These are phyloP conservation scores for Rhinogobio ventralis DNA, from an alignment of 2,797 vertebrate species.

Conservation along the genomic window DNA sequence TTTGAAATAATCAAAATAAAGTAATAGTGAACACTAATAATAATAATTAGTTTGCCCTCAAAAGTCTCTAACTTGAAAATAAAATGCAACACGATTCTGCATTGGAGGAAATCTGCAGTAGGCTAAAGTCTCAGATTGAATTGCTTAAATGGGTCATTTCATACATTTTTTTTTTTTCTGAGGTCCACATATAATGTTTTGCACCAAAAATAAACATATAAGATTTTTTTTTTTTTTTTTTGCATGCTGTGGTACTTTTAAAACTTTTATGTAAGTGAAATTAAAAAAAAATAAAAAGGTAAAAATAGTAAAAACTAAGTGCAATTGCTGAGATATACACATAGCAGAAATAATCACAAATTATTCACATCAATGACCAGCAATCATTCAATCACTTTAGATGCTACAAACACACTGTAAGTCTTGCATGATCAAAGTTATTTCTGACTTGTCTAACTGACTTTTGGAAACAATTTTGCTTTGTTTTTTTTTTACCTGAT, in stretches of 20 bases:
- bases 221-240: too few species aligned
- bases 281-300: neutral
- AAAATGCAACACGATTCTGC: neutral
- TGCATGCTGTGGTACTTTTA: neutral
- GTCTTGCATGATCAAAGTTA: constrained; percentile 66
- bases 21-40: neutral
- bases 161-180: neutral
- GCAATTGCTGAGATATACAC: neutral
- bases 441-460: constrained; percentile 77
- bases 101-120: neutral
- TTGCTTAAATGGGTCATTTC: neutral
- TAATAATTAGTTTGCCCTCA: constrained; percentile 6
- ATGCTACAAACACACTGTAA: constrained; percentile 48
- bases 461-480: constrained; percentile 70
- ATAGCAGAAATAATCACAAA: neutral
- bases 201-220: neutral
- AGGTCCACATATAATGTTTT: neutral
- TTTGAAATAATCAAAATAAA: constrained; percentile 66
- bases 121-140: neutral
- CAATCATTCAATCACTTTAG: constrained; percentile 4
- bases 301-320: neutral
- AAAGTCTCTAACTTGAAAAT: neutral
- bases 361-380: neutral
- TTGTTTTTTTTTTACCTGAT: constrained; percentile 3
- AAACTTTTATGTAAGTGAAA: neutral